Evolutionary conservation across 2,888 invertebrate genomes (phyloP).

Genomic region (Folsomia manolachei): DNA sequence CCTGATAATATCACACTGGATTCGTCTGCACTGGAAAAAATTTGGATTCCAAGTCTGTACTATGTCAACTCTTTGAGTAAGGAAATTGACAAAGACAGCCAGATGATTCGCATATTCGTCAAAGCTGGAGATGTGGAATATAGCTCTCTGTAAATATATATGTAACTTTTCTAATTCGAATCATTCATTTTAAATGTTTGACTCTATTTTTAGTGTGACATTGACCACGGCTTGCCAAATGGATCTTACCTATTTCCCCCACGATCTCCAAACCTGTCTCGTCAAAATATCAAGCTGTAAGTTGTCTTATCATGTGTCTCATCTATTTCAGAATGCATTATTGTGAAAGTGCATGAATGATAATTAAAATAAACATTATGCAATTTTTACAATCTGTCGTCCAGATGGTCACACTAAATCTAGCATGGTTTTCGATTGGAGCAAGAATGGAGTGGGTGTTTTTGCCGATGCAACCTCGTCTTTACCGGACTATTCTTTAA

Average conservation of each 20-base stretch:
- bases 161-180: slow-evolving; percentile 20
- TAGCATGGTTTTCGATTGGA: slow-evolving; percentile 55
- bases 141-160: slow-evolving; percentile 21
- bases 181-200: slow-evolving; percentile 8
- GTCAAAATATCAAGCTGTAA: slow-evolving; percentile 56
- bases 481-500: too few relatives aligned
- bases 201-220: slow-evolving; percentile 52
- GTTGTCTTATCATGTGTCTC: slow-evolving; percentile 42
- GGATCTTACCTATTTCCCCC: slow-evolving; percentile 56
- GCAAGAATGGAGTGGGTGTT: too few relatives aligned
- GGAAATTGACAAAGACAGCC: slow-evolving; percentile 53
- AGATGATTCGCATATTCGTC: slow-evolving; percentile 51
- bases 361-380: neutral
- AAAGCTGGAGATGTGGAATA: slow-evolving; percentile 22
- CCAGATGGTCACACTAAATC: slow-evolving; percentile 21
- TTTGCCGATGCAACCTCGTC: too few relatives aligned
- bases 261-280: slow-evolving; percentile 56
- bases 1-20: slow-evolving; percentile 23
- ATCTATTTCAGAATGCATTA: too few relatives aligned
- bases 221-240: slow-evolving; percentile 56
- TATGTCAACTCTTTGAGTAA: slow-evolving; percentile 56
- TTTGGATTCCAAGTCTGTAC: slow-evolving; percentile 57
- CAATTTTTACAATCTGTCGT: neutral
- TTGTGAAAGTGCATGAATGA: too few relatives aligned
- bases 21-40: slow-evolving; percentile 50